Evolutionary conservation across 2,888 invertebrate genomes (phyloP).

Genomic region (Nebria salina): DNA sequence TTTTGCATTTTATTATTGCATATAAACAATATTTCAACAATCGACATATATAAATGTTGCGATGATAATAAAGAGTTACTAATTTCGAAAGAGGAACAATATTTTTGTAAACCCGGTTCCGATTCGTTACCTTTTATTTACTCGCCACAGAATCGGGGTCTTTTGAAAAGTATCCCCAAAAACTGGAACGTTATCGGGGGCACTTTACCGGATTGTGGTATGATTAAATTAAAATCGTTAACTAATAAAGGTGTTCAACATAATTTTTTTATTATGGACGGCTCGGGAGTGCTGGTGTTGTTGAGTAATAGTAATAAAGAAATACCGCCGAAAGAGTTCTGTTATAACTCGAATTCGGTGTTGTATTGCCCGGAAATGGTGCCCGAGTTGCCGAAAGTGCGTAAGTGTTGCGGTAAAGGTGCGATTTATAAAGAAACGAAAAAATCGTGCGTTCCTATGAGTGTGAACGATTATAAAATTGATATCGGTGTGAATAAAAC

Average conservation of each 20-base stretch:
- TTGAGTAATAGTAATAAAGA: conserved; percentile 61
- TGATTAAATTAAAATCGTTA: conserved; percentile 51
- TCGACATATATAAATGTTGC: conserved; percentile 61
- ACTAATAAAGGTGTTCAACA: not conserved
- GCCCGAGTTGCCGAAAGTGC: conserved; percentile 59
- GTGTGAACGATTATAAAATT: conserved; percentile 56
- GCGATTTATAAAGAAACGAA: conserved; percentile 70
- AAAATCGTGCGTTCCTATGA: conserved; percentile 62
- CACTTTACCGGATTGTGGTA: conserved; percentile 59
- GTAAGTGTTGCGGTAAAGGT: conserved; percentile 77
- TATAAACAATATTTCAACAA: not conserved
- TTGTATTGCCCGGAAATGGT: conserved; percentile 68
- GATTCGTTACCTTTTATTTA: conserved; percentile 70
- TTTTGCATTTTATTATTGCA: not conserved
- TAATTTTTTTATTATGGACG: conserved; percentile 61
- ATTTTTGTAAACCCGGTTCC: conserved; percentile 56
- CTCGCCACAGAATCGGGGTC: conserved; percentile 63
- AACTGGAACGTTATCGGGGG: conserved; percentile 64
- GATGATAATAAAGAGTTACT: conserved; percentile 64
- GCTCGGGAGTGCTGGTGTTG: conserved; percentile 69
- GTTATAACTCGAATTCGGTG: conserved; percentile 73
- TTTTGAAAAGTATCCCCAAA: conserved; percentile 63
- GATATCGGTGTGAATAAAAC: conserved; percentile 55
- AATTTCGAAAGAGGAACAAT: conserved; percentile 58
- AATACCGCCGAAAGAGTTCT: conserved; percentile 70